A percentile compares a stretch with the other conserved stretches of the same genome.
phyloP scores from a whole-genome alignment of 2,113 vertebrate species.

The Leucopsar rothschildi region DNA sequence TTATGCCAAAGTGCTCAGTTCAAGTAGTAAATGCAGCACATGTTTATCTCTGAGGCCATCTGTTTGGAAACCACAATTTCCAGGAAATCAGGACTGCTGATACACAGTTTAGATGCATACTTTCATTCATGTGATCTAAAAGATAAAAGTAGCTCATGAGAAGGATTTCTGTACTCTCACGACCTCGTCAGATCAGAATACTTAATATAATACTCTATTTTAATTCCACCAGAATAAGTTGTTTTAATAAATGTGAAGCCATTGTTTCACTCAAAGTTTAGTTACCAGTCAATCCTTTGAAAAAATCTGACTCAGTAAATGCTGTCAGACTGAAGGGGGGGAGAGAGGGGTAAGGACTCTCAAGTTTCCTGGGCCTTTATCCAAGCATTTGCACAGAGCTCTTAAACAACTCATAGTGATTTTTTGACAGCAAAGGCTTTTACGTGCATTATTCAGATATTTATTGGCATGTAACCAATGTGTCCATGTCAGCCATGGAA shows the following conservation, averaged over 20 bases:
- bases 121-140: not conserved
- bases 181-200: not conserved
- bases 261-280: not conserved
- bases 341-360: not conserved
- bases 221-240: not conserved
- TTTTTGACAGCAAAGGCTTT: not conserved
- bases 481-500: not conserved
- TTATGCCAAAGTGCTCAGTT: not conserved
- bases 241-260: not conserved
- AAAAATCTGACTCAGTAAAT: not conserved
- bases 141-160: not conserved
- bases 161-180: not conserved
- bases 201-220: not conserved
- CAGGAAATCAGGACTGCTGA: not conserved
- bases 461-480: not conserved
- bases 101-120: not conserved
- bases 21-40: not conserved
- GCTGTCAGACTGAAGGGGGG: not conserved
- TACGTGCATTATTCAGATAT: not conserved
- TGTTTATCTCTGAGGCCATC: not conserved
- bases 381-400: not conserved
- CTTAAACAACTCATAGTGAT: not conserved
- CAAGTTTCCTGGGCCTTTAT: not conserved
- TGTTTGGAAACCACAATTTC: not conserved
- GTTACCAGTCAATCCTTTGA: not conserved